Conservation (phyloP, 53 echinoderm and acorn worm species). For the Pentamera pediparva region DNA sequence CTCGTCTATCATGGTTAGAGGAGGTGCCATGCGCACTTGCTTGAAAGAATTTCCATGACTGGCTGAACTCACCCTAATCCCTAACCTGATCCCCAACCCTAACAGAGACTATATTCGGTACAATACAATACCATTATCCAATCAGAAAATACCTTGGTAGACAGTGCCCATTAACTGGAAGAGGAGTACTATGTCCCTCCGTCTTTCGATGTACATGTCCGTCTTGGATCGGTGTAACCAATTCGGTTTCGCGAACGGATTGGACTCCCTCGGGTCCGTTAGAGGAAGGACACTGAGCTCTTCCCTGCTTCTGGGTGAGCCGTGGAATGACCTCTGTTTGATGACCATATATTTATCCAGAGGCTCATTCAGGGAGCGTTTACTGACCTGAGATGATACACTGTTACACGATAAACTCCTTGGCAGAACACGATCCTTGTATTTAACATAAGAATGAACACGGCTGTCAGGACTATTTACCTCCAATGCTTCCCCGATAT, state of each 20-base stretch:
- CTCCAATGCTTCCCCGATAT: too few relatives aligned
- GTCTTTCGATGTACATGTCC: constrained; percentile 85
- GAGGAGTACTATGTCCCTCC: too few relatives aligned
- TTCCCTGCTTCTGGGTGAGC: constrained; percentile 57
- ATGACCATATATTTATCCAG: constrained; percentile 94
- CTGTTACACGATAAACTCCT: constrained; percentile 9
- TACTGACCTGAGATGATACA: constrained; percentile 1
- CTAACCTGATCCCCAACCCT: too few relatives aligned
- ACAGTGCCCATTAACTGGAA: too few relatives aligned
- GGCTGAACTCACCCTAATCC: too few relatives aligned
- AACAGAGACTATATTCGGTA: too few relatives aligned
- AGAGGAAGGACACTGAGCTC: constrained; percentile 67
- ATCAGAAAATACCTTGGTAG: too few relatives aligned
- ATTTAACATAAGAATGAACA: not conserved
- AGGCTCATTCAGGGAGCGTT: constrained; percentile 70
- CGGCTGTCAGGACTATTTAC: constrained; percentile 10
- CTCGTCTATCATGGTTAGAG: too few relatives aligned
- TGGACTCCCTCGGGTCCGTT: constrained; percentile 71
- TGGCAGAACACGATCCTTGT: too few relatives aligned
- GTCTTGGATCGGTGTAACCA: constrained; percentile 97
- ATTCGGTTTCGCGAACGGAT: constrained; percentile 32
- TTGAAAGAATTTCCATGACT: too few relatives aligned
- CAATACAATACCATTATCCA: too few relatives aligned
- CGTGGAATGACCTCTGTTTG: constrained; percentile 82
- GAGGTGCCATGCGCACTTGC: too few relatives aligned